Evolutionary conservation across 2,113 vertebrate species (phyloP).

Genomic region (Aegithalos caudatus): DNA sequence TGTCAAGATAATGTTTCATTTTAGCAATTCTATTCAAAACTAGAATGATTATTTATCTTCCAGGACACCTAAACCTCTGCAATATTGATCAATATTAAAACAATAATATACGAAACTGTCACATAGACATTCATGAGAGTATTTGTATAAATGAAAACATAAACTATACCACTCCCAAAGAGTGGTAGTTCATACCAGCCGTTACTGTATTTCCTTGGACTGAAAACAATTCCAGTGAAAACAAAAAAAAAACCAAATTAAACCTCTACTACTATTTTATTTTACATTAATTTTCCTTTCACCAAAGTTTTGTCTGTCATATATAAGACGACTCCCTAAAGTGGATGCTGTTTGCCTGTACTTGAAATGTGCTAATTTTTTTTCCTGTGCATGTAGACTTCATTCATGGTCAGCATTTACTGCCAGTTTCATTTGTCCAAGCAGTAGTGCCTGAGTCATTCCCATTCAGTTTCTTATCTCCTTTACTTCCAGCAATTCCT

Average conservation of each 20-base stretch:
- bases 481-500: neutral
- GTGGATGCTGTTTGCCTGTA: neutral
- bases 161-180: neutral
- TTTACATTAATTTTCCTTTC: neutral
- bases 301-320: neutral
- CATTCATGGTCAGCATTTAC: neutral
- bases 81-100: neutral
- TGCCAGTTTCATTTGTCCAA: neutral
- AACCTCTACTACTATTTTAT: neutral
- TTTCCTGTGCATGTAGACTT: neutral
- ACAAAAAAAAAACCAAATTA: neutral
- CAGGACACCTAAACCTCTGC: neutral
- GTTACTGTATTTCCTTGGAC: neutral
- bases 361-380: neutral
- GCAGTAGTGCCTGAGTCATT: neutral
- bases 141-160: neutral
- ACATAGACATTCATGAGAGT: neutral
- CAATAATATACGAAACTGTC: neutral
- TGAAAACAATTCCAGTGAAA: neutral
- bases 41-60: neutral
- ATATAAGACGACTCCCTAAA: neutral
- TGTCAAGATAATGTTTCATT: neutral
- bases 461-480: neutral
- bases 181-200: neutral
- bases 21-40: neutral